These are phyloP conservation scores for Barypeithes pellucidus DNA, from an alignment of 2,888 invertebrate genomes.

Conservation along the genomic window DNA sequence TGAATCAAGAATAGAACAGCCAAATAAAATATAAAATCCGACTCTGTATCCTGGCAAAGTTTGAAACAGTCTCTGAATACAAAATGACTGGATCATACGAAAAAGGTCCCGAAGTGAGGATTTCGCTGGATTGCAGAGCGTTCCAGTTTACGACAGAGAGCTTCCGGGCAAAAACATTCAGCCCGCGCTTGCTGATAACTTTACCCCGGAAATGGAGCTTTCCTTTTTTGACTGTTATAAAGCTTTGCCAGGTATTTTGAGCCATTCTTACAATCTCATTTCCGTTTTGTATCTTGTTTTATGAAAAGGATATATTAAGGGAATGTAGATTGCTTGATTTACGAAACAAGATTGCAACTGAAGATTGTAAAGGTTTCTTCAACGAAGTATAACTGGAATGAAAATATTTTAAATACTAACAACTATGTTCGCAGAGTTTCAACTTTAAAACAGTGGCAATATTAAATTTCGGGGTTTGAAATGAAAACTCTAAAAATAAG, in stretches of 20 bases:
- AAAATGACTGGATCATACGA: slow-evolving; percentile 43
- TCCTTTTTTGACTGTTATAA: slow-evolving; percentile 51
- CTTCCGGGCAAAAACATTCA: slow-evolving; percentile 49
- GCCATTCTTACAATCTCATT: slow-evolving; percentile 27
- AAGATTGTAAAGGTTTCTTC: background rate
- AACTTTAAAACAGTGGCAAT: no score
- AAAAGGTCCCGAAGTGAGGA: slow-evolving; percentile 41
- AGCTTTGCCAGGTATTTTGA: slow-evolving; percentile 49
- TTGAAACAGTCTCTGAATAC: slow-evolving; percentile 41
- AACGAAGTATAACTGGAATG: no score
- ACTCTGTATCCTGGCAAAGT: slow-evolving; percentile 8
- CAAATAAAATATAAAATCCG: slow-evolving; percentile 2
- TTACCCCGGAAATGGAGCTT: slow-evolving; percentile 60
- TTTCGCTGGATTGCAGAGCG: slow-evolving; percentile 47
- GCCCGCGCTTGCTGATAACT: slow-evolving; percentile 36
- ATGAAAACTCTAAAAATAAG: no score
- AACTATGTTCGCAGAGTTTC: no score
- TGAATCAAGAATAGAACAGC: background rate
- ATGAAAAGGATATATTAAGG: slow-evolving; percentile 13
- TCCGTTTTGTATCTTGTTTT: slow-evolving; percentile 26
- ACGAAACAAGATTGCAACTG: background rate
- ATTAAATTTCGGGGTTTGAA: no score
- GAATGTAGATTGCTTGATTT: slow-evolving; percentile 15
- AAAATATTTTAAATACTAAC: no score
- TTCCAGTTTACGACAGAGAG: slow-evolving; percentile 50